A percentile compares a stretch with the other conserved stretches of the same genome.
Evolutionary conservation across 1,140 invertebrate genomes (phyloP).

Genomic region (Drosophila ercepeae): DNA sequence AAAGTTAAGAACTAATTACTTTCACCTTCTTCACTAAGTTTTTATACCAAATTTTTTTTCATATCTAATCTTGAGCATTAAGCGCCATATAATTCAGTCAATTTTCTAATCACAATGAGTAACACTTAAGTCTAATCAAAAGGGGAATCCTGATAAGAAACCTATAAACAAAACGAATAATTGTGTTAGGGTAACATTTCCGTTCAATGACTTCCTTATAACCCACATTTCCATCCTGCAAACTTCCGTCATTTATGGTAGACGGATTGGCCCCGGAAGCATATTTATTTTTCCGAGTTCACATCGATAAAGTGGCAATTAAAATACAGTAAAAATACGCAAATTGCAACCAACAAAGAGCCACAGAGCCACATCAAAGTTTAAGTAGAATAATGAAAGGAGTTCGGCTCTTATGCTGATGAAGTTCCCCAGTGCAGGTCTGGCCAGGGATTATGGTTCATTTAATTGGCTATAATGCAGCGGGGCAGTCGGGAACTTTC

Average conservation of each 20-base stretch:
- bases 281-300: constrained; percentile 16
- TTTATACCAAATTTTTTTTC: not conserved
- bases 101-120: constrained; percentile 9
- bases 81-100: not conserved
- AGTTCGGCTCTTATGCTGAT: constrained; percentile 12
- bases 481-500: not conserved
- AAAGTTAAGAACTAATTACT: constrained; percentile 1
- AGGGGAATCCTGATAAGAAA: constrained; percentile 25
- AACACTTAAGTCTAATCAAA: constrained; percentile 4
- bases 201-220: constrained; percentile 52
- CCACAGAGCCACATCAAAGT: constrained; percentile 46
- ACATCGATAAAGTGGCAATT: constrained; percentile 69
- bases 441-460: constrained; percentile 35
- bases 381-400: constrained; percentile 51
- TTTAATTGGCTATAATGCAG: constrained; percentile 44
- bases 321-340: constrained; percentile 46
- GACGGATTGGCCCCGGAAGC: constrained; percentile 14
- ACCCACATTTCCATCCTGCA: not conserved
- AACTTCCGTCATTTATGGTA: constrained; percentile 8
- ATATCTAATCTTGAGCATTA: constrained; percentile 14
- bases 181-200: constrained; percentile 47
- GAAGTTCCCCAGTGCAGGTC: constrained; percentile 6
- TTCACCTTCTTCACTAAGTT: not conserved
- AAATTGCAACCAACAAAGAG: constrained; percentile 8
- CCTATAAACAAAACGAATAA: constrained; percentile 14